Evolutionary conservation across 1,140 invertebrate genomes (phyloP).

Genomic region (Megathymus violae): DNA sequence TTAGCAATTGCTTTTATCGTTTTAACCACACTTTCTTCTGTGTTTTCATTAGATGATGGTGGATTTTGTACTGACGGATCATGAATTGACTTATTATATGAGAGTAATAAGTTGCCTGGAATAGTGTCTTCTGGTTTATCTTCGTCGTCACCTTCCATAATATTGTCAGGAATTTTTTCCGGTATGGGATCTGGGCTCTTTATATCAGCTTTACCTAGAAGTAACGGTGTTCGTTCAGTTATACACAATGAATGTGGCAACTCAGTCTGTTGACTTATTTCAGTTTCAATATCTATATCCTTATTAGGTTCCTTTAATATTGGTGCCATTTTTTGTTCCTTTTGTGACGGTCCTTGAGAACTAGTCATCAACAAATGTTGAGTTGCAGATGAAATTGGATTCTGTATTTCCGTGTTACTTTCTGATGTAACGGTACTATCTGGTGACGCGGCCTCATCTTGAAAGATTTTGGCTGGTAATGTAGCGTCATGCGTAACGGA

Average conservation of each 20-base stretch:
- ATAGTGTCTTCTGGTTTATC: slow-evolving; percentile 76
- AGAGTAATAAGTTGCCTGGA: slow-evolving; percentile 60
- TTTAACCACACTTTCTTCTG: slow-evolving; percentile 72
- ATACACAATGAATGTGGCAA: slow-evolving; percentile 73
- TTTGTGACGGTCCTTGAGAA: slow-evolving; percentile 51
- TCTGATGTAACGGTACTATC: slow-evolving; percentile 83
- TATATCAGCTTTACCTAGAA: slow-evolving; percentile 75
- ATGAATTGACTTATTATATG: slow-evolving; percentile 61
- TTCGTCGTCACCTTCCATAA: slow-evolving; percentile 83
- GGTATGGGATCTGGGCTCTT: slow-evolving; percentile 81
- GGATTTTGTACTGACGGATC: slow-evolving; percentile 54
- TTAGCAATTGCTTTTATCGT: slow-evolving; percentile 79
- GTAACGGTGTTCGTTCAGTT: slow-evolving; percentile 66
- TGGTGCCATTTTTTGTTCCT: slow-evolving; percentile 51
- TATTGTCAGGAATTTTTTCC: slow-evolving; percentile 82
- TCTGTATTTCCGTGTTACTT: slow-evolving; percentile 61
- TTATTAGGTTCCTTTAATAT: slow-evolving; percentile 63
- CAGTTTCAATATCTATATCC: slow-evolving; percentile 80
- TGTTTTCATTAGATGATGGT: slow-evolving; percentile 48
- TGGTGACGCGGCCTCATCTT: slow-evolving; percentile 85
- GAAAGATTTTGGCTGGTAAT: slow-evolving; percentile 86
- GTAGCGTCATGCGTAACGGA: slow-evolving; percentile 84
- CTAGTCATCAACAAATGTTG: slow-evolving; percentile 57
- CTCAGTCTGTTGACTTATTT: slow-evolving; percentile 81
- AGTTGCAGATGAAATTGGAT: slow-evolving; percentile 43